Evolutionary conservation across 1,140 invertebrate species (phyloP), one percentile per base, ranked within the genome.

Genomic region (Venustaconcha ellipsiformis): DNA sequence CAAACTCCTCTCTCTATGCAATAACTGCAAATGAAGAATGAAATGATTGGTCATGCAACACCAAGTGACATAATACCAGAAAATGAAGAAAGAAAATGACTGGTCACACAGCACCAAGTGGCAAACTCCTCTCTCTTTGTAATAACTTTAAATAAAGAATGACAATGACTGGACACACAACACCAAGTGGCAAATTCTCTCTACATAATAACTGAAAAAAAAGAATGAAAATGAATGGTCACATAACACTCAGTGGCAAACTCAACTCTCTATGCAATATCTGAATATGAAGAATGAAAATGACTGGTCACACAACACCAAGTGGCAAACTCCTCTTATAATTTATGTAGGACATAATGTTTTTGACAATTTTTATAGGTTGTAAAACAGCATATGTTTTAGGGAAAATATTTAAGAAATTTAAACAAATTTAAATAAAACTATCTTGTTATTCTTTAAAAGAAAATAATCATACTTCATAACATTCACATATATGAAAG

Each of bases 1-100:
- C 97, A 99, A 30, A 99, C 96, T 74, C 96, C 95, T 89, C 96
- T 94, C 90, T 99, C 97, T 88, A 99, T 99, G 78, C 98, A 91
- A 92, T 98, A 99, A 88, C 97, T 99, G 91, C 67, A 94, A 80
- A 70, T 65, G 17, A 77, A 74, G 57, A 77, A 15, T n/a, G n/a
- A 48, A 20, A 68, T 17, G 14, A 56, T 0, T 48, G 12, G 15
- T n/a, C 14, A 66, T n/a, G n/a, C 26, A 12, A 67, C 18, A 23
- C 23, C 6, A 18, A 26, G 26, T 26, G 26, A 26, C 2, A 20
- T 1, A 60, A 20, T 60, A 60, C n/a, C 58, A 1, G n/a, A 17
- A 20, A 15, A 15, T 63, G 20, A 63, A 13, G 30, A 18, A 13
- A 97, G 26, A 99, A 90, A 97, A 99, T 82, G 95, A 94, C 83